Evolutionary conservation across 2,888 invertebrate species (phyloP), one percentile per base, ranked within the genome.

Genomic region (Cecidostiba fungosa): DNA sequence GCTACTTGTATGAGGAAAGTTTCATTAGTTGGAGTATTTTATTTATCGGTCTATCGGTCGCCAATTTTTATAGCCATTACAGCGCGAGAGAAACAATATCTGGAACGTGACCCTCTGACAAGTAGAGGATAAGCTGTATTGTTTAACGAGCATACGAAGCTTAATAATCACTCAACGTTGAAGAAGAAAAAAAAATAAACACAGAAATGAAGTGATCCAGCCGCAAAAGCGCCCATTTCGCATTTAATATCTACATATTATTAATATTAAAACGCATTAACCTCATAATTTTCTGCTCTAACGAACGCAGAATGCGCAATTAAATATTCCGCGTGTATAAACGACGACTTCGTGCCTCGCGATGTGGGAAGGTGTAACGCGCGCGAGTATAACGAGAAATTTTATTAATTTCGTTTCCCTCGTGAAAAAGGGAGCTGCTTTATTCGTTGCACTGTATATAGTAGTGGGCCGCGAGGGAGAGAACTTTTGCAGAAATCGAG

Each of bases 201-300:
- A 26, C 8, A 29, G 32, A 74, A 74, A 50, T 32, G 50, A 50
- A 47, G 74, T 19, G 50, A 74, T 72, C 16, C 50, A n/a, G 74
- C 50, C 32, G 29, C 29, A 29, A 43, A 32, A 43, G 5, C 23
- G 23, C 70, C 32, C 69, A 39, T 70, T 79, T 23, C 10, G 26
- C 66, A 47, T 76, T 82, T 66, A 76, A 81, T 72, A 43, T 19
- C 39, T 59, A 59, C 62, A n/a, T n/a, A n/a, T n/a, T n/a, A n/a
- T n/a, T n/a, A n/a, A n/a, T 73, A 73, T 73, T 72, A 72, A 76
- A 69, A 36, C 76, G 39, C 76, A 69, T 82, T 82, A 76, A 43
- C 10, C 43, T 5, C 32, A 36, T 39, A 82, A 69, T 82, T 82
- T 69, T 5, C 36, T 69, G 69, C 50, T 69, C 82, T 32, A 62